A percentile compares a stretch with the other conserved stretches of the same genome.
These are phyloP conservation scores for Notospermus geniculatus DNA, from an alignment of 1,140 invertebrate species.

Conservation along the genomic window DNA sequence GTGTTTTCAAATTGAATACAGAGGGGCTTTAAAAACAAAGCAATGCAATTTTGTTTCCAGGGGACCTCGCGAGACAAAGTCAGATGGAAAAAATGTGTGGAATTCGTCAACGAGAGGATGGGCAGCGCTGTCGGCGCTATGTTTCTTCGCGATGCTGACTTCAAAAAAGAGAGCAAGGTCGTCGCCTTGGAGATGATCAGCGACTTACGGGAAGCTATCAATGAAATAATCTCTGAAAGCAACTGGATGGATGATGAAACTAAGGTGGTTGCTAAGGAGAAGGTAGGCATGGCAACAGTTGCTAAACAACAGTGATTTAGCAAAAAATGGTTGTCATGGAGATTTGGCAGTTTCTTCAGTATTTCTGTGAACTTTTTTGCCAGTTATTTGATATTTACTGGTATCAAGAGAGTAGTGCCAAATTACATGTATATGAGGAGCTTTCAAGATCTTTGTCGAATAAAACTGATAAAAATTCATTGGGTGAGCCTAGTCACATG, in stretches of 20 bases:
- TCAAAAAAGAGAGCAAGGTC: conserved; percentile 77
- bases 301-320: conserved; percentile 7
- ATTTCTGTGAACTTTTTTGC: too few species aligned
- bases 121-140: conserved; percentile 81
- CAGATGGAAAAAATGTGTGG: conserved; percentile 79
- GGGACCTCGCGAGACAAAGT: conserved; percentile 73
- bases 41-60: conserved; percentile 64
- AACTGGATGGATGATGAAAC: conserved; percentile 82
- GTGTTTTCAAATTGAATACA: too few species aligned
- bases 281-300: conserved; percentile 57
- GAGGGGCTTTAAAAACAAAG: too few species aligned
- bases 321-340: too few species aligned
- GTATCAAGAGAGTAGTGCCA: too few species aligned
- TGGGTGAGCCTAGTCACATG: too few species aligned
- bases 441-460: too few species aligned
- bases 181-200: conserved; percentile 76
- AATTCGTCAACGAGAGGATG: conserved; percentile 76
- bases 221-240: conserved; percentile 69
- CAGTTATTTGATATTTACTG: too few species aligned
- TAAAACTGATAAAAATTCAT: too few species aligned
- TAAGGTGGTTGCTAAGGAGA: conserved; percentile 71
- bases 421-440: too few species aligned
- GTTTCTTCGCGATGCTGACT: conserved; percentile 83
- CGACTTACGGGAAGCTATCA: conserved; percentile 76
- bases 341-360: too few species aligned